Base-by-base conservation (phyloP, 2,888 invertebrate genomes). In the Buathra laborator region DNA sequence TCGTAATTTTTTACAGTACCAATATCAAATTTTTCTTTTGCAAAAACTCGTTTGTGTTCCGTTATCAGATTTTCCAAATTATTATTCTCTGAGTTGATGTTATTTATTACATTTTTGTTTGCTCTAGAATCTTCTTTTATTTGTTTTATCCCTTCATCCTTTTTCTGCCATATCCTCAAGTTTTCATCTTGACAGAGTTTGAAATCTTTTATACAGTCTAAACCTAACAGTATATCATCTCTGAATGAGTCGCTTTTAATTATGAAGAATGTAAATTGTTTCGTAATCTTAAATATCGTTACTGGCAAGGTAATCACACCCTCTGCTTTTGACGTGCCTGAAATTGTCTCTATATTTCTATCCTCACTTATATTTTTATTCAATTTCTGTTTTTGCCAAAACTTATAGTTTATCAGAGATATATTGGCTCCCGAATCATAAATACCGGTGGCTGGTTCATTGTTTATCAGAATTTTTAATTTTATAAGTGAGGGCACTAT, bases 1-100 rank as follows among this genome's bases (percentile, higher is more conserved):
- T 86, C 82, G 46, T 85, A 81, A 46, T 67, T 67, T 70, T 71
- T 72, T 67, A 86, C 77, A 72, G 32, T 83, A 14, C 86, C 82
- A 16, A 86, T 51, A 66, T 85, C 82, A 67, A 83, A 87, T 81
- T 87, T 86, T 3, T 64, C 46, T 56, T 46, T 0, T 46, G 46
- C 10, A 80, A 83, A 74, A 9, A 59, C 29, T 29, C 24, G 0
- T 24, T 59, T 24, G 59, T 59, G 59, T 59, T 59, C 24, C 4
- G 3, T 24, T 9, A 9, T 7, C 5, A 59, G 29, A 59, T 29
- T 1, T 59, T 59, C 59, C 59, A 59, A 19, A 19, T 19, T 19
- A 19, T 19, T 1, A 19, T 19, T 19, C 19, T 19, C 24, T 9
- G 59, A 59, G 59, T 29, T 59, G 29, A 10, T 9, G 24, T 29